phyloP scores from a whole-genome alignment of 30 jellyfish, hydroid and myxozoan species.

The Pseudorhiza aurosa region DNA sequence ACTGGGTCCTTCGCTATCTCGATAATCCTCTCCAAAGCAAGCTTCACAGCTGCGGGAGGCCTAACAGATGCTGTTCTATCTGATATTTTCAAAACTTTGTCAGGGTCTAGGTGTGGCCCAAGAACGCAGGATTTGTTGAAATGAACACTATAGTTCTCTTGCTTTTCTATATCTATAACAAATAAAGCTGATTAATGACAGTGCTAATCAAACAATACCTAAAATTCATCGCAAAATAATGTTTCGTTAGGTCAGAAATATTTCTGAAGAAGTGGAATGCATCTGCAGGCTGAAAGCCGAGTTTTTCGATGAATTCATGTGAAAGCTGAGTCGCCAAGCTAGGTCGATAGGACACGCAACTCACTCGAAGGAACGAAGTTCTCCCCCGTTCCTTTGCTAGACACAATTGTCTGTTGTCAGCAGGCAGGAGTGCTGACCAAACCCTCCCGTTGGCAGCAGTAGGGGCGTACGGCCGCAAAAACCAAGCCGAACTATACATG shows the following conservation, averaged over 20 bases:
- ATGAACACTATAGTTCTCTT: constrained; percentile 40
- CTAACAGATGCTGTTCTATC: constrained; percentile 56
- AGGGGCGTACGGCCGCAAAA: too few species aligned
- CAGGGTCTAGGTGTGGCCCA: constrained; percentile 84
- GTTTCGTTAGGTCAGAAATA: background rate
- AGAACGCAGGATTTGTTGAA: constrained; percentile 81
- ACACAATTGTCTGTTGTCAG: too few species aligned
- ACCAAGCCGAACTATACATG: too few species aligned
- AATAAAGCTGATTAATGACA: background rate
- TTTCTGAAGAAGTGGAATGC: too few species aligned
- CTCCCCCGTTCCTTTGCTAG: background rate
- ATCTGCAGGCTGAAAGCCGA: too few species aligned
- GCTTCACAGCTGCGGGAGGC: constrained; percentile 82
- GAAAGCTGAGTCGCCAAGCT: too few species aligned
- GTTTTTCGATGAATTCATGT: too few species aligned
- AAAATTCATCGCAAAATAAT: background rate
- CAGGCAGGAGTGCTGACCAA: too few species aligned
- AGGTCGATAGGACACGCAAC: too few species aligned
- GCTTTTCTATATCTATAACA: constrained; percentile 34
- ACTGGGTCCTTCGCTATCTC: constrained; percentile 59
- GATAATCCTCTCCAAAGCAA: constrained; percentile 65
- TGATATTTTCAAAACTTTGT: constrained; percentile 61
- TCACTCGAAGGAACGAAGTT: background rate
- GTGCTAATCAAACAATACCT: background rate
- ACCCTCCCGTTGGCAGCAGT: too few species aligned